Conservation (phyloP, 2,113 vertebrate species). For the Scartelaos histophorus region DNA sequence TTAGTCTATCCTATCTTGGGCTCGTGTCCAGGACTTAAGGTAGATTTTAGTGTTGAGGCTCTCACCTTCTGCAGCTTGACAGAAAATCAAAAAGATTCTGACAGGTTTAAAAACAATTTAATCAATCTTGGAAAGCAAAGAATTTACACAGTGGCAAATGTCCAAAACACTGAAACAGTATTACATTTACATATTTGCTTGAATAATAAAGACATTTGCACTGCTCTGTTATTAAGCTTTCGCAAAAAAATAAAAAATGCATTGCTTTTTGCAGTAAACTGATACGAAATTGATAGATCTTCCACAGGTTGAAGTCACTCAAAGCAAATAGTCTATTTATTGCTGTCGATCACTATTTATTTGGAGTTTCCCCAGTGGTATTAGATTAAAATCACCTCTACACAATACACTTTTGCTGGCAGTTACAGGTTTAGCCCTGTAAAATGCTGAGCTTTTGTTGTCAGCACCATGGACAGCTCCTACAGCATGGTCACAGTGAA, state of each 20-base stretch:
- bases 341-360: not conserved
- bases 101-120: conserved; percentile 16
- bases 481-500: rapidly evolving
- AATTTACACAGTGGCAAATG: conserved; percentile 19
- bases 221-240: too few species aligned
- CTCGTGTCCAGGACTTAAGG: conserved; percentile 10
- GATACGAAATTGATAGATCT: not conserved
- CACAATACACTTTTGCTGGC: not conserved
- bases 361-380: not conserved
- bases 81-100: conserved; percentile 24
- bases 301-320: not conserved
- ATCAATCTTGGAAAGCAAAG: conserved; percentile 14
- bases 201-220: not conserved
- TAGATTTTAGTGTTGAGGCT: conserved; percentile 8
- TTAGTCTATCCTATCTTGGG: conserved; percentile 8
- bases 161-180: conserved; percentile 3
- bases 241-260: not conserved
- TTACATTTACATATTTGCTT: not conserved
- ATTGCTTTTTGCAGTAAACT: not conserved
- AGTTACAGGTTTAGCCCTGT: not conserved
- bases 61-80: not conserved
- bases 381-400: not conserved
- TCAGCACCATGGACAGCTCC: conserved; percentile 67
- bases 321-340: not conserved
- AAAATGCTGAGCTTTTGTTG: not conserved